Evolutionary conservation across 2,888 invertebrate genomes (phyloP).

Genomic region (Lasioglossum vierecki): DNA sequence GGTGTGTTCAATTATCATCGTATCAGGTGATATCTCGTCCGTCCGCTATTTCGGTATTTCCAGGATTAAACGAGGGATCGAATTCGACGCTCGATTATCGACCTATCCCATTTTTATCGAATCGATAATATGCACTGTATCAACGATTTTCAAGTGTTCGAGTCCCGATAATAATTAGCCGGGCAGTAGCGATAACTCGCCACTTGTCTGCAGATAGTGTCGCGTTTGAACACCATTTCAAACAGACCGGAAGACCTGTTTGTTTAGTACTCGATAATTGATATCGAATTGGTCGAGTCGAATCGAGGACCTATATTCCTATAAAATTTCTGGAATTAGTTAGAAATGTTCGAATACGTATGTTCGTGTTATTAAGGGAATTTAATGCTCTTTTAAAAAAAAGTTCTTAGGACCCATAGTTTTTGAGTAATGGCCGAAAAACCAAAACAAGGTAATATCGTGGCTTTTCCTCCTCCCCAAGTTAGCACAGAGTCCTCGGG

Average conservation of each 20-base stretch:
- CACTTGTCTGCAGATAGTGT: not conserved
- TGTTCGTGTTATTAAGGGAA: no score
- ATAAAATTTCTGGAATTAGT: not conserved
- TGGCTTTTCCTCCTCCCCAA: no score
- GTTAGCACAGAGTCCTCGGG: no score
- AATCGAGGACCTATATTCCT: not conserved
- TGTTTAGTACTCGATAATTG: not conserved
- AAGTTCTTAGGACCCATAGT: no score
- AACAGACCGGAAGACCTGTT: not conserved
- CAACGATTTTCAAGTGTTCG: conserved; percentile 12
- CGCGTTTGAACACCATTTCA: not conserved
- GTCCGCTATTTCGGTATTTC: conserved; percentile 4
- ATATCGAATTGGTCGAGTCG: not conserved
- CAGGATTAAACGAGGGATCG: not conserved
- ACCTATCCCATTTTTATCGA: conserved; percentile 26
- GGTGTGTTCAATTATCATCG: not conserved
- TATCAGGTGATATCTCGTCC: not conserved
- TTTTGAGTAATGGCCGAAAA: no score
- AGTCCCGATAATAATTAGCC: conserved; percentile 25
- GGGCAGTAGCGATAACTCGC: not conserved
- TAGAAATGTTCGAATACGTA: not conserved
- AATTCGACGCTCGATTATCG: not conserved
- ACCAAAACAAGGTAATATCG: no score
- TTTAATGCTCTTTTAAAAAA: no score
- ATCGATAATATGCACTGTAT: conserved; percentile 24